Percentiles rank a stretch among this genome's conserved stretches.
These are phyloP conservation scores for Chaetodon auriga DNA, from an alignment of 2,113 vertebrate genomes.

Conservation along the genomic window DNA sequence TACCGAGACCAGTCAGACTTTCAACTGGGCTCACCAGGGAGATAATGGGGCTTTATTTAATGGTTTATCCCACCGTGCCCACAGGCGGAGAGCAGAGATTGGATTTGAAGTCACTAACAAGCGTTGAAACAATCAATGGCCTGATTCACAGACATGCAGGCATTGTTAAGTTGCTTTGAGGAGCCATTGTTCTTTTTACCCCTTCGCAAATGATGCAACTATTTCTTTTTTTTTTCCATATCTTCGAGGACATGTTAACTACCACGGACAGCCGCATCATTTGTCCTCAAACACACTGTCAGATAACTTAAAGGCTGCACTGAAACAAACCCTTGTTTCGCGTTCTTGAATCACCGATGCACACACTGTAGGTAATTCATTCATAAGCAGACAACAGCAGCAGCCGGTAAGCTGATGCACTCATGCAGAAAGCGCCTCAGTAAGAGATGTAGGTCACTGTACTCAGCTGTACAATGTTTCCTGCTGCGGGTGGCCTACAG, in stretches of 20 bases:
- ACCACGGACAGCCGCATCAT: neutral
- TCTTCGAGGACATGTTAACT: neutral
- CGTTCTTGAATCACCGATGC: neutral
- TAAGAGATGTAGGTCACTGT: conserved; percentile 74
- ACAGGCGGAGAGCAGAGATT: neutral
- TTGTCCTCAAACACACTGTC: no score
- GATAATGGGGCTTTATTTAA: conserved; percentile 45
- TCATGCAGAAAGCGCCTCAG: conserved; percentile 42
- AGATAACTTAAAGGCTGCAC: neutral
- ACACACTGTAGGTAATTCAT: conserved; percentile 21
- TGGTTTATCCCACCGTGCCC: conserved; percentile 21
- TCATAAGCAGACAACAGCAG: conserved; percentile 25
- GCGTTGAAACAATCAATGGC: conserved; percentile 6
- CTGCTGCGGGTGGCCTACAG: conserved; percentile 45
- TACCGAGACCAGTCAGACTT: conserved; percentile 12
- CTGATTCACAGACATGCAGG: conserved; percentile 4
- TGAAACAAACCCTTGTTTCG: no score
- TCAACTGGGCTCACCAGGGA: neutral
- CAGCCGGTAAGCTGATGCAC: conserved; percentile 48
- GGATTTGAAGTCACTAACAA: conserved; percentile 18
- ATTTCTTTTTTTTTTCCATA: neutral
- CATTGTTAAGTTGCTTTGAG: neutral
- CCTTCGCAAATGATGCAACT: neutral
- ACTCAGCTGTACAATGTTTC: conserved; percentile 62
- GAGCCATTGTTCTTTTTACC: neutral